These are phyloP conservation scores for Tipula helvola DNA, from an alignment of 2,888 invertebrate species.

Conservation along the genomic window DNA sequence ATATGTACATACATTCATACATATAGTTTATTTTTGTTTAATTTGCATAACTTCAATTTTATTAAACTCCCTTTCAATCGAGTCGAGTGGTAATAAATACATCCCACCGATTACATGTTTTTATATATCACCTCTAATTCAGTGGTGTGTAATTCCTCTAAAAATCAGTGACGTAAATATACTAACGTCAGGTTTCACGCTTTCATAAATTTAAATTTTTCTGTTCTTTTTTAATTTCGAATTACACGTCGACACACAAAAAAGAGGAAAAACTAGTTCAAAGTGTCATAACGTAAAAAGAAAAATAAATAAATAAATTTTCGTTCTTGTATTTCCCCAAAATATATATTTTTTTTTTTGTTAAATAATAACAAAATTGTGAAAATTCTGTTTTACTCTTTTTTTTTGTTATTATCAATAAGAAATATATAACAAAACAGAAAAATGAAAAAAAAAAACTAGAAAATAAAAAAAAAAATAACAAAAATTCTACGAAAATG, in stretches of 20 bases:
- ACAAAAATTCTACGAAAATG: background rate
- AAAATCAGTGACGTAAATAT: background rate
- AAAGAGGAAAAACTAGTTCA: background rate
- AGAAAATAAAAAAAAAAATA: background rate
- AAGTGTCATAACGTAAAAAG: background rate
- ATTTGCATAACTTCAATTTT: background rate
- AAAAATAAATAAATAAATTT: background rate
- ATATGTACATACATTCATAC: no score
- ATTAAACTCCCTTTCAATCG: background rate
- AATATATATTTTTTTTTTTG: background rate
- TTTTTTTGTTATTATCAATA: background rate
- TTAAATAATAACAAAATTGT: background rate
- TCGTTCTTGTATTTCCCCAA: background rate
- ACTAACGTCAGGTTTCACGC: background rate
- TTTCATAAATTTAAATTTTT: conserved; percentile 4
- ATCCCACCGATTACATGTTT: no score
- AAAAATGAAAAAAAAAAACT: background rate
- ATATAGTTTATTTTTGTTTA: background rate
- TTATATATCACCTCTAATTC: background rate
- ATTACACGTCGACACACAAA: background rate
- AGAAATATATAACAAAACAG: background rate
- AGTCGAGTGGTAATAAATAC: background rate
- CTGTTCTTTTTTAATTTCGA: background rate
- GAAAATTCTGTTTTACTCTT: background rate
- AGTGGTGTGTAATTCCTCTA: background rate